Evolutionary conservation across 2,113 vertebrate species (phyloP).

Genomic region (Lathamus discolor): DNA sequence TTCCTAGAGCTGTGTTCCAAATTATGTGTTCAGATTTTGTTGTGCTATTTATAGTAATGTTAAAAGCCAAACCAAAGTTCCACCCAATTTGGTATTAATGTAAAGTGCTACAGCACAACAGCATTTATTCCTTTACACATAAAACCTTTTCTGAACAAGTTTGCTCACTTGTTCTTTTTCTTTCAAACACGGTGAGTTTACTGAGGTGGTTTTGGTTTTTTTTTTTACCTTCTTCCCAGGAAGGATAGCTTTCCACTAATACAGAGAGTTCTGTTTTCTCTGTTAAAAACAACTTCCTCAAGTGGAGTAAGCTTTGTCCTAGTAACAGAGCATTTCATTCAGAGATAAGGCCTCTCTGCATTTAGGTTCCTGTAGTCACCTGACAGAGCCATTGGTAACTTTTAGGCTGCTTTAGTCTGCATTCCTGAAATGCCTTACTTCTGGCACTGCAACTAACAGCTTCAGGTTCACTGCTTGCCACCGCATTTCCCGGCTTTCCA

Average conservation of each 20-base stretch:
- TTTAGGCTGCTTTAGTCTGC: conserved; percentile 75
- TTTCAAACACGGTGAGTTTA: not conserved
- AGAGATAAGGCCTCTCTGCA: conserved; percentile 42
- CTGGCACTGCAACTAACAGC: conserved; percentile 75
- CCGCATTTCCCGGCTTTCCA: conserved; percentile 53
- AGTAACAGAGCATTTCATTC: conserved; percentile 60
- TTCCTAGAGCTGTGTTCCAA: not conserved
- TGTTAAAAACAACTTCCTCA: conserved; percentile 47
- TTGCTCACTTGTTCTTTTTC: conserved; percentile 8
- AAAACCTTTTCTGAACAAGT: not conserved
- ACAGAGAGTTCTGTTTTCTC: conserved; percentile 70
- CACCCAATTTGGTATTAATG: not conserved
- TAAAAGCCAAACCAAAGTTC: not conserved
- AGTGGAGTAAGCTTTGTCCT: conserved; percentile 55
- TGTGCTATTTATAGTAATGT: not conserved
- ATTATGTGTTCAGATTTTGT: not conserved
- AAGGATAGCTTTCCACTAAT: conserved; percentile 73
- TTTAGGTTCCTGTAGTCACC: conserved; percentile 65
- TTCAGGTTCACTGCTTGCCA: conserved; percentile 77
- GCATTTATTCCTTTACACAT: not conserved
- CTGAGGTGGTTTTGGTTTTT: not conserved
- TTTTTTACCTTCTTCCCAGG: conserved; percentile 23
- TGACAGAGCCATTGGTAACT: conserved; percentile 60
- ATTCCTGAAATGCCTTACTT: conserved; percentile 86
- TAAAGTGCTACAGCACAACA: not conserved